Conservation (phyloP, 2,888 invertebrate species). For the Habrosyne pyritoides region DNA sequence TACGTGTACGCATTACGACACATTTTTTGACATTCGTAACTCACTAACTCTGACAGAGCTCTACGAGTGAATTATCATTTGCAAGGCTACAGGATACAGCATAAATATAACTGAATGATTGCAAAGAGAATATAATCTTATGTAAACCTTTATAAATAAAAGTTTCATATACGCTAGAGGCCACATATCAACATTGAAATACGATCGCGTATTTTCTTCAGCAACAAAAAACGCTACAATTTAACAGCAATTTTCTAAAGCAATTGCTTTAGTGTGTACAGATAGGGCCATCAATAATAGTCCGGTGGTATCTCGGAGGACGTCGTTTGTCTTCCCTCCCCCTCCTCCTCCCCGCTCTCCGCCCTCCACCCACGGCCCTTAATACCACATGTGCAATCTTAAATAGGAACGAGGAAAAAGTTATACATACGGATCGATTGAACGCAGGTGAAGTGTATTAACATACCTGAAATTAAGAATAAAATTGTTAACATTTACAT, state of each 20-base stretch:
- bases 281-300: constrained; percentile 25
- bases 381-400: constrained; percentile 27
- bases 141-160: background rate
- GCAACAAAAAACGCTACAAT: background rate
- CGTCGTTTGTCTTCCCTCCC: constrained; percentile 34
- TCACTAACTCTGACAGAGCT: too few relatives aligned
- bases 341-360: constrained; percentile 8
- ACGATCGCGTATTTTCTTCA: background rate
- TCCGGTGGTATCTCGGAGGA: constrained; percentile 20
- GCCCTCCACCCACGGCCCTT: constrained; percentile 6
- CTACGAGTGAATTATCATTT: too few relatives aligned
- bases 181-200: background rate
- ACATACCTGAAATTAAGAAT: constrained; percentile 45
- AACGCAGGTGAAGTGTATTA: constrained; percentile 23
- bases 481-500: constrained; percentile 13
- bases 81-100: too few relatives aligned
- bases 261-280: constrained; percentile 8
- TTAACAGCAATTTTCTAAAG: background rate
- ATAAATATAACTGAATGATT: too few relatives aligned
- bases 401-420: constrained; percentile 31
- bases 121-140: background rate
- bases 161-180: background rate
- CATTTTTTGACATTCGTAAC: background rate
- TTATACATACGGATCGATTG: constrained; percentile 27
- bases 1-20: background rate